These are phyloP conservation scores for Aegotheles bennettii DNA, from an alignment of 2,113 vertebrate species.

Conservation along the genomic window DNA sequence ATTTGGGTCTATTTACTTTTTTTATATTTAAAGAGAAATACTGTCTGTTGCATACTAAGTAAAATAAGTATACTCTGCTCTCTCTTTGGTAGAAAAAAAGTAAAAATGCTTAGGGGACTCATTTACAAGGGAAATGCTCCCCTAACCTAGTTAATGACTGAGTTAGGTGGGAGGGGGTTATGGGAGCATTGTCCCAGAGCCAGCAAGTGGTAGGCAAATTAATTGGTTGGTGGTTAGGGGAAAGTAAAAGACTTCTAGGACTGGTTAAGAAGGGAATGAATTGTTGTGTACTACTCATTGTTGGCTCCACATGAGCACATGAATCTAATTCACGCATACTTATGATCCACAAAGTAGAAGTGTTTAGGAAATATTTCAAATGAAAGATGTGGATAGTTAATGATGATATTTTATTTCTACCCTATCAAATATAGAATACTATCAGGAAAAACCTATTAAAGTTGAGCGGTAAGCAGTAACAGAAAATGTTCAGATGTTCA, in stretches of 20 bases:
- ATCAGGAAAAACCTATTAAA: neutral
- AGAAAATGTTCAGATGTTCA: neutral
- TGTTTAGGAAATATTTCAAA: neutral
- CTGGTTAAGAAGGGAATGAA: slow-evolving; percentile 12
- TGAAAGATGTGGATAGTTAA: neutral
- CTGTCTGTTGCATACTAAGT: neutral
- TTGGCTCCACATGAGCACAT: neutral
- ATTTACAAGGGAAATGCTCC: slow-evolving; percentile 37
- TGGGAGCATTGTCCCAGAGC: slow-evolving; percentile 21
- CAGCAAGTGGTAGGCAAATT: slow-evolving; percentile 30
- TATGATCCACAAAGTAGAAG: neutral
- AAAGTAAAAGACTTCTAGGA: slow-evolving; percentile 18
- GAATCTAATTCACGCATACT: neutral
- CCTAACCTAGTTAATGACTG: slow-evolving; percentile 54
- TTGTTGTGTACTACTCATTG: neutral
- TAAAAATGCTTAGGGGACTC: slow-evolving; percentile 30
- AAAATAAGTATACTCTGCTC: neutral
- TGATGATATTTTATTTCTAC: neutral
- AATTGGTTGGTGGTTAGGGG: slow-evolving; percentile 58
- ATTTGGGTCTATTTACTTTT: neutral
- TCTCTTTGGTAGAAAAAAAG: neutral
- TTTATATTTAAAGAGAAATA: neutral
- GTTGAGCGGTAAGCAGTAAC: neutral
- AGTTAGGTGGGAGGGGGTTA: slow-evolving; percentile 16
- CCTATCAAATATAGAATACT: neutral